A percentile compares a stretch with the other conserved stretches of the same genome.
Evolutionary conservation across 2,113 vertebrate genomes (phyloP).

Genomic region (Pitta sordida): DNA sequence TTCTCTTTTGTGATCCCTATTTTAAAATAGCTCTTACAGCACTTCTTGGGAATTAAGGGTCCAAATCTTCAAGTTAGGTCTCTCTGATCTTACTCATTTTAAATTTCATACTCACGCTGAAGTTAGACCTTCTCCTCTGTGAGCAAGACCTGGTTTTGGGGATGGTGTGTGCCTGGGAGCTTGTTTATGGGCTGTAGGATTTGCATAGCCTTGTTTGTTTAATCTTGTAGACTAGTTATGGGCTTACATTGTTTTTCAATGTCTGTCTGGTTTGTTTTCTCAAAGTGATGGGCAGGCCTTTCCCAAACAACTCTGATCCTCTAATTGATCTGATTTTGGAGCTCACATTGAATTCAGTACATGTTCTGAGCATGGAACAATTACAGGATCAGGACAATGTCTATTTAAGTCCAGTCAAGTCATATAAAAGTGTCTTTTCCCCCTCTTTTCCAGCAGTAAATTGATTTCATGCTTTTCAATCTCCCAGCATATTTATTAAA

Average conservation of each 20-base stretch:
- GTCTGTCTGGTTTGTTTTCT: constrained; percentile 23
- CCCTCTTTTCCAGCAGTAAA: background rate
- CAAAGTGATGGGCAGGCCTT: constrained; percentile 21
- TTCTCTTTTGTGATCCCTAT: background rate
- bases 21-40: background rate
- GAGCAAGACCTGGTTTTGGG: background rate
- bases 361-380: background rate
- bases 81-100: background rate
- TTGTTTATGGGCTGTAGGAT: background rate
- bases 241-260: background rate
- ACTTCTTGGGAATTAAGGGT: background rate
- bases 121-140: background rate
- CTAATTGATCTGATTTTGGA: constrained; percentile 49
- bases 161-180: background rate
- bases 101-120: background rate
- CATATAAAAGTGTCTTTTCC: background rate
- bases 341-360: constrained; percentile 7
- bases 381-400: constrained; percentile 19
- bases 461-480: constrained; percentile 48
- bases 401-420: constrained; percentile 23
- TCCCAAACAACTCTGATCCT: constrained; percentile 39
- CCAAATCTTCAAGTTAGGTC: background rate
- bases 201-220: constrained; percentile 4
- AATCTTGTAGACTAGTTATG: background rate
- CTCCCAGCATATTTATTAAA: constrained; percentile 11